Evolutionary conservation across 2,113 vertebrate species (phyloP).

Genomic region (Strix uralensis): DNA sequence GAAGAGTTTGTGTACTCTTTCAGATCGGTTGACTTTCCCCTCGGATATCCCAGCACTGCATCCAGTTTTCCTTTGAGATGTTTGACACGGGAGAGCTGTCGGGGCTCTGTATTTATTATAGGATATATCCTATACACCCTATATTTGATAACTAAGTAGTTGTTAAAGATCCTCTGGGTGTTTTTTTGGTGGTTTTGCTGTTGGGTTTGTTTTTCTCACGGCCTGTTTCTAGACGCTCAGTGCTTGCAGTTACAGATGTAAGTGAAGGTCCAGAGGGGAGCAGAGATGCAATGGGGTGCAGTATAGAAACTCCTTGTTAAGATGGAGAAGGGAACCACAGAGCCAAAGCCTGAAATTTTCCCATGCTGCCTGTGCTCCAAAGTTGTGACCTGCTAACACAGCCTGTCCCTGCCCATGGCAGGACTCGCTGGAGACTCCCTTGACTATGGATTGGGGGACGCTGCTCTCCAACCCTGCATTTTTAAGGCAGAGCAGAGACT

Average conservation of each 20-base stretch:
- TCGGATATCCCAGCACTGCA: background rate
- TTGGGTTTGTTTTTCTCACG: background rate
- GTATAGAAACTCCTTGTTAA: background rate
- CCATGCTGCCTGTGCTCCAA: background rate
- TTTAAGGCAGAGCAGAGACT: background rate
- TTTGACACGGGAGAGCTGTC: background rate
- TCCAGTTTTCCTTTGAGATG: background rate
- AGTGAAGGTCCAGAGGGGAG: background rate
- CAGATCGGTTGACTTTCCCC: background rate
- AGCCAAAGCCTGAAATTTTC: background rate
- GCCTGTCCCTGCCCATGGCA: background rate
- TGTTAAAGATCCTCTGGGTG: background rate
- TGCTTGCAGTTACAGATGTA: background rate
- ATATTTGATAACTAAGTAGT: background rate
- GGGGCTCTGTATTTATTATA: background rate
- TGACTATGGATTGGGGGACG: accelerated
- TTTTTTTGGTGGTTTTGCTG: background rate
- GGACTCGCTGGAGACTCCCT: background rate
- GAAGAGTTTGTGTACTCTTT: background rate
- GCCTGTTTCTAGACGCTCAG: background rate
- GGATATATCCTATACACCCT: background rate
- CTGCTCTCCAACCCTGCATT: background rate
- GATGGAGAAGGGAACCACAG: background rate
- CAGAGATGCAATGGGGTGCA: accelerated
- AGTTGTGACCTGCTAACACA: background rate